These are phyloP conservation scores for Strix uralensis DNA, from an alignment of 2,113 vertebrate species.

Conservation along the genomic window DNA sequence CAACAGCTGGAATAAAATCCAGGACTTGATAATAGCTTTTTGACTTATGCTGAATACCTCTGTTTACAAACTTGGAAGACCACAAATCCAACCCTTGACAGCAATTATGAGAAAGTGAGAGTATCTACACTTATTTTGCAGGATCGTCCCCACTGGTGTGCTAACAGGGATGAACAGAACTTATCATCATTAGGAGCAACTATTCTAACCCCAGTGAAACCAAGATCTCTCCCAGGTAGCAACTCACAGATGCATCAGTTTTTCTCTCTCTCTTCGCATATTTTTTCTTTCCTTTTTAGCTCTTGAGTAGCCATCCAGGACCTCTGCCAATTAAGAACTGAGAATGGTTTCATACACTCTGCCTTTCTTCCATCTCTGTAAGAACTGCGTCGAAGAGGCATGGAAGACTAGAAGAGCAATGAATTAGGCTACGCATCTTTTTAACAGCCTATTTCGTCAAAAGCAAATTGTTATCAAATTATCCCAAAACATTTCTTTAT, in stretches of 20 bases:
- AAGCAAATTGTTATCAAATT: background rate
- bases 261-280: background rate
- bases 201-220: background rate
- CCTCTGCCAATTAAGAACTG: background rate
- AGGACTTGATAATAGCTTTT: background rate
- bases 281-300: background rate
- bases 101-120: background rate
- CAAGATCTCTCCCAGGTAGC: background rate
- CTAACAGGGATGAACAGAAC: background rate
- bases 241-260: background rate
- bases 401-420: background rate
- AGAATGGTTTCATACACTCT: background rate
- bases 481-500: background rate
- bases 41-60: background rate
- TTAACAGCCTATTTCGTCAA: background rate
- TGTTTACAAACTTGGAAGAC: background rate
- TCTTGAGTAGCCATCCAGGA: background rate
- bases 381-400: background rate
- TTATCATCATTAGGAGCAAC: background rate
- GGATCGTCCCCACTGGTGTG: background rate
- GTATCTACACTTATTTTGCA: background rate
- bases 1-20: background rate
- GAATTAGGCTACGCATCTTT: background rate
- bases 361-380: background rate
- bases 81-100: background rate